Base-by-base conservation (phyloP, 2,113 vertebrate genomes). In the Urocynchramus pylzowi region DNA sequence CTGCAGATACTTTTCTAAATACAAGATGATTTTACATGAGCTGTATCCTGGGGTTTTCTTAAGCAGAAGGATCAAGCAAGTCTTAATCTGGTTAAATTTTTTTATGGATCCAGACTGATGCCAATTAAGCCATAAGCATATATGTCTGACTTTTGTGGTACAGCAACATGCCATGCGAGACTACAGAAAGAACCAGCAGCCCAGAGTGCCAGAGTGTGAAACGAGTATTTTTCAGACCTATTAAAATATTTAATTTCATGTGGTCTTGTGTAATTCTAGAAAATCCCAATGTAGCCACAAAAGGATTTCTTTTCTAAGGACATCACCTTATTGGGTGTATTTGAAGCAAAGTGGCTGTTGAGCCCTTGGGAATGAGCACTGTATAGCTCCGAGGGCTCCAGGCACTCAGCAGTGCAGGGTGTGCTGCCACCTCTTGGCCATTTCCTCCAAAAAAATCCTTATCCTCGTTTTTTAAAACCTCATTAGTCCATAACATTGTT, bases 401-500 rank as follows among this genome's bases (percentile, higher is more conserved):
- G 85, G 53, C 61, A 3, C 50, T 31, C 41, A 68, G 86, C 64
- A 67, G 74, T 63, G 95, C 77, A 49, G 90, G 80, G n/a, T 61
- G 95, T 94, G 94, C 97, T 98, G 97, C 98, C 98, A 97, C 89
- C 98, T 98, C 91, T 97, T 76, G 98, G 97, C 61, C 60, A 77
- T 50, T 95, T 70, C 22, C 15, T 67, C 91, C 60, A 95, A 82
- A 93, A 90, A 90, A 53, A 63, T 23, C 50, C n/a, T 41, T 79
- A 71, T 37, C 24, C 35, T 78, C 61, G 8, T 60, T 81, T 93
- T 86, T 79, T 13, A 81, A 87, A 93, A 87, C 39, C 68, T 94
- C 82, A 22, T 44, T 56, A 65, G n/a, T 14, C 22, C 68, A 30
- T 84, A 93, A 89, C 78, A 65, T 70, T 84, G 57, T 87, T 95